Base-by-base conservation (phyloP, 37 sponge, comb jelly and placozoan species). In the Cladorhizidae sp. region DNA sequence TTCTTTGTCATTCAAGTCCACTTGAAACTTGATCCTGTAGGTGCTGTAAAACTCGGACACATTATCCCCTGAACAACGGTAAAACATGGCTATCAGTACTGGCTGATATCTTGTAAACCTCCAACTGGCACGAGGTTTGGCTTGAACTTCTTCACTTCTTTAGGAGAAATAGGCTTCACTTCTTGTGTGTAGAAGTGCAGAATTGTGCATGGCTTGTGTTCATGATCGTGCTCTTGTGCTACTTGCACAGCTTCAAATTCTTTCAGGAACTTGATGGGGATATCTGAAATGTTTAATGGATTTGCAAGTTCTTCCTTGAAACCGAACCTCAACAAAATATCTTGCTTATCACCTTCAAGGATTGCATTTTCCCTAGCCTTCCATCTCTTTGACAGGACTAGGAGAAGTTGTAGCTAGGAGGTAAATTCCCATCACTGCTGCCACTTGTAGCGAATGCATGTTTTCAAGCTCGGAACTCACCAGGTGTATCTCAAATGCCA, bases 251-350 rank as follows among this genome's bases (percentile, higher is more conserved):
- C 79, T 9, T 62, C 45, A 52, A 72, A 85, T 35, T 85, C 63
- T 5, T 65, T 55, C 18, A 76, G 43, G 36, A 62, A n/a, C 1
- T 38, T 52, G 6, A 49, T 36, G 49, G 32, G 17, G 61, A 72
- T 74, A 0, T 73, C 54, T 12, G n/a, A 20, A 6, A 56, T 56
- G 35, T 17, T 26, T 8, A 37, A 6, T 6, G 74, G 68, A 79
- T 74, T 74, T 12, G 35, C 22, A 37, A 79, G 85, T n/a, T 26
- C 50, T 57, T 45, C 28, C 25, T 14, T 14, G 7, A 78, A 21
- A 26, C 64, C 67, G 38, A 85, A 62, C 8, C 72, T 64, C 75
- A 63, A 12, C 36, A 85, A 52, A 36, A 85, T 78, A 7, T 76
- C 78, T 6, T 40, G 57, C 72, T 78, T 85, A 12, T 78, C 12